phyloP scores from a whole-genome alignment of 1,140 invertebrate species.

The Euwallacea fornicatus region DNA sequence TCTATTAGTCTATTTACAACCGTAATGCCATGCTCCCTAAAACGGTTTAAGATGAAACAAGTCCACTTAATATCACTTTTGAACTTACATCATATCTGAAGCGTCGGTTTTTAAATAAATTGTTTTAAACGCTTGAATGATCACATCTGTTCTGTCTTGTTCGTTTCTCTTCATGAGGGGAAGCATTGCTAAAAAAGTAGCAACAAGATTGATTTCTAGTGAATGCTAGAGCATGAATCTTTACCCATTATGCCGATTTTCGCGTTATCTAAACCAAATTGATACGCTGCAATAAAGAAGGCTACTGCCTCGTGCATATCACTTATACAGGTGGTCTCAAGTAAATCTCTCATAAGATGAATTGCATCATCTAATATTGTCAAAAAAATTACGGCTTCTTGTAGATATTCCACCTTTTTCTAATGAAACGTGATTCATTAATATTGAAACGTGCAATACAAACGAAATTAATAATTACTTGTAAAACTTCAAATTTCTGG shows the following conservation, averaged over 20 bases:
- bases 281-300: conserved; percentile 47
- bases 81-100: conserved; percentile 45
- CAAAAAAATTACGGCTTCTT: conserved; percentile 43
- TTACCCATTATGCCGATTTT: conserved; percentile 44
- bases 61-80: background rate
- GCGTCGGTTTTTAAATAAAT: conserved; percentile 48
- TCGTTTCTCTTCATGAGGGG: conserved; percentile 48
- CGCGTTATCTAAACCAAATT: conserved; percentile 49
- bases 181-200: conserved; percentile 45
- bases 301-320: conserved; percentile 50
- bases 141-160: conserved; percentile 45
- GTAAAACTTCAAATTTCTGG: conserved; percentile 35
- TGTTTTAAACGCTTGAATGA: conserved; percentile 46
- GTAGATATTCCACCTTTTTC: conserved; percentile 40
- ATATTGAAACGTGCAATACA: background rate
- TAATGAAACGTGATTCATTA: conserved; percentile 7
- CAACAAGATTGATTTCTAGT: background rate
- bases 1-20: conserved; percentile 45
- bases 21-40: conserved; percentile 46
- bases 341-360: conserved; percentile 41
- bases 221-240: background rate
- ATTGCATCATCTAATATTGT: conserved; percentile 41
- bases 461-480: conserved; percentile 7
- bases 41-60: conserved; percentile 22
- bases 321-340: conserved; percentile 44